Percentiles rank a stretch among this genome's conserved stretches.
Evolutionary conservation across 2,888 invertebrate genomes (phyloP).

Genomic region (Formica aserva): DNA sequence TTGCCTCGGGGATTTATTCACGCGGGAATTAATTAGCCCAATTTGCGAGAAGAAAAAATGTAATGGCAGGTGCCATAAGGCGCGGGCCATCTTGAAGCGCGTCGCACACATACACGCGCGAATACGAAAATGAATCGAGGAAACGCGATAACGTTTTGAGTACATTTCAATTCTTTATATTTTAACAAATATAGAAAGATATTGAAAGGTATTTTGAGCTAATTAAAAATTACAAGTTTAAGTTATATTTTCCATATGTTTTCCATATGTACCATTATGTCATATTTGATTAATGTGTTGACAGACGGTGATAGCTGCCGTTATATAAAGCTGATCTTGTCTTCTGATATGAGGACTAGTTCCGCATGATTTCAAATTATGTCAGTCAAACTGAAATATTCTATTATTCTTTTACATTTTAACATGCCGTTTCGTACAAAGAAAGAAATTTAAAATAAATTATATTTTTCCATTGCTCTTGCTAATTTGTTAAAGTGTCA

Average conservation of each 20-base stretch:
- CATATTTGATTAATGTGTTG: background rate
- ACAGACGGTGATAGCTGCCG: constrained; percentile 10
- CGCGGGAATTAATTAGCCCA: constrained; percentile 38
- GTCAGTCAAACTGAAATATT: background rate
- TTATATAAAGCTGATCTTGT: constrained; percentile 21
- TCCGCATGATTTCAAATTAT: constrained; percentile 4
- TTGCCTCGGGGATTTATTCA: constrained; percentile 3
- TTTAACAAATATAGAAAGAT: background rate
- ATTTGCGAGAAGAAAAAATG: constrained; percentile 5
- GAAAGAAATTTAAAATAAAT: background rate
- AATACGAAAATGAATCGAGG: background rate
- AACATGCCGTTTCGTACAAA: background rate
- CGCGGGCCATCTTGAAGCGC: background rate
- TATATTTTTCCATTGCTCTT: background rate
- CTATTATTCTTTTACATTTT: background rate
- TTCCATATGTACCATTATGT: background rate
- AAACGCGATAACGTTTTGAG: background rate
- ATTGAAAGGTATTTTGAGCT: background rate
- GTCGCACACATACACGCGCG: no score
- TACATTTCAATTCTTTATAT: background rate
- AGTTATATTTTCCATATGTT: background rate
- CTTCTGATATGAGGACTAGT: background rate
- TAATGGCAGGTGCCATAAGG: constrained; percentile 2
- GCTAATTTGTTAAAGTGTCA: background rate
- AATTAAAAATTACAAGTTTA: background rate